Evolutionary conservation across 2,888 invertebrate species (phyloP), one percentile per base, ranked within the genome.

Genomic region (Yponomeuta plumbellus): DNA sequence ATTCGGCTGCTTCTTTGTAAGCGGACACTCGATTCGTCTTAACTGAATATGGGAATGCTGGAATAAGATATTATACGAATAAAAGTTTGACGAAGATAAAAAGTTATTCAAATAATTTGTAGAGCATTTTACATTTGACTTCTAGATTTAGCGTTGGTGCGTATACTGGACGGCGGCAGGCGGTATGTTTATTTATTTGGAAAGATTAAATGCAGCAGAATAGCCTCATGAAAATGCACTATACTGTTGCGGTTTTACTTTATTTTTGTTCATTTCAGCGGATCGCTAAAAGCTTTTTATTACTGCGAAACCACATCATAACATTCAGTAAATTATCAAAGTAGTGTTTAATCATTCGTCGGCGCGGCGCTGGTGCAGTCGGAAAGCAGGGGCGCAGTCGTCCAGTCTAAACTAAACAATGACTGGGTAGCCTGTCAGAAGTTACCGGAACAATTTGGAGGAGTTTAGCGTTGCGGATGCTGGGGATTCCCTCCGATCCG

Each of bases 391-490:
- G 17, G 44, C 44, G 17, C 44, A 52, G 44, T 52, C 44, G 44
- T 13, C 44, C 17, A 52, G 44, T 17, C 44, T 52, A 78, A 74
- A 76, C 76, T 75, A 78, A 80, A 80, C 81, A 79, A 75, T 75
- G 75, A 72, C 74, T 72, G 72, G 74, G 76, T 73, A 74, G 78
- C 75, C 76, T 83, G 85, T 85, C 84, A 80, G 73, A 86, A 85
- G 80, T 85, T 85, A 68, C 69, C 69, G 76, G 71, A 74, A 75
- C 76, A 72, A 75, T 77, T 76, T 61, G 67, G 66, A 39, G 66
- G 64, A 69, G 73, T 78, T 68, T 68, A 65, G 67, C 61, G 57
- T 62, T 67, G 67, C 66, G 72, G 70, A 75, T 74, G 70, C 71
- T 72, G 67, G 70, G 74, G 72, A 74, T 74, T 73, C 74, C 70